Evolutionary conservation across 2,113 vertebrate species (phyloP), one percentile per base, ranked within the genome.

Genomic region (Chlorocebus sabaeus): DNA sequence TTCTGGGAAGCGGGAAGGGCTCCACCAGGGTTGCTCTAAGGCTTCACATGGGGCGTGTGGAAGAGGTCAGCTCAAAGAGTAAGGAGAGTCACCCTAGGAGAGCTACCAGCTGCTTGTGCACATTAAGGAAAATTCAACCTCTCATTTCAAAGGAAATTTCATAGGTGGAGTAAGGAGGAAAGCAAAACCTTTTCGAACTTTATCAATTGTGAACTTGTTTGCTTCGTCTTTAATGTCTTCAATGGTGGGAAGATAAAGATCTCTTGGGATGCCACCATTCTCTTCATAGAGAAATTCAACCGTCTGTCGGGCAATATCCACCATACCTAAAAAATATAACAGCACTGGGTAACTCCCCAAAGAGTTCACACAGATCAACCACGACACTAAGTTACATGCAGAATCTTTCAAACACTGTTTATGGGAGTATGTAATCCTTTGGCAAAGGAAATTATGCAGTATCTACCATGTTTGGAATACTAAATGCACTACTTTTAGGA

Each of bases 181-280:
- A 97, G 85, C n/a, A 91, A 87, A 98, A 99, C 99, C 99, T 99
- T 99, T 99, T 96, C 99, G 99, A 96, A 99, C 99, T 99, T 99
- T 99, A 98, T 99, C 99, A 27, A 99, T 99, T 5, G 99, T 99
- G 98, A 99, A 99, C 98, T 99, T 99, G 98, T 99, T 99, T 75
- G 99, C 99, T 98, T 99, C 99, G 0, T 99, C 99, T 98, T 99
- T 99, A 96, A 99, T 99, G 64, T 99, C 99, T 97, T 99, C 99
- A 1, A 99, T 99, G 76, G 99, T 99, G 48, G 99, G 99, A 82
- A 99, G 99, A 97, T 99, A 99, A 14, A 99, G 99, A 98, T 99
- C 99, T 95, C 99, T 99, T 4, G 99, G 99, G 98, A 99, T 99
- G 38, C 99, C 99, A 14, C 99, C 99, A 0, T 99, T 99, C 93